Evolutionary conservation across 2,888 invertebrate species (phyloP).

Genomic region (Caenorhabditis sp.): DNA sequence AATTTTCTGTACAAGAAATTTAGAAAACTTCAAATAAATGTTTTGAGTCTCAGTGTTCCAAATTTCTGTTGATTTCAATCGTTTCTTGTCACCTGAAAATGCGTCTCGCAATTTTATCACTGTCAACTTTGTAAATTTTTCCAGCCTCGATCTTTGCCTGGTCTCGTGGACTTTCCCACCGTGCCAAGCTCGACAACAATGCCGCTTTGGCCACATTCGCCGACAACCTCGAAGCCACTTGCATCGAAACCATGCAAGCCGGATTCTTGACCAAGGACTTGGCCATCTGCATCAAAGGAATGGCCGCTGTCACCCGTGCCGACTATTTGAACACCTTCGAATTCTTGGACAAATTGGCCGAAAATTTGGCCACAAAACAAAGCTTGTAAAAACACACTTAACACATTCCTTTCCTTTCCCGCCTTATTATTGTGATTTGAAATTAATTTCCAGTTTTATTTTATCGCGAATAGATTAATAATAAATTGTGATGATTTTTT

Average conservation of each 20-base stretch:
- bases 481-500: constrained; percentile 6
- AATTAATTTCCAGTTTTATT: constrained; percentile 3
- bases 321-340: constrained; percentile 97
- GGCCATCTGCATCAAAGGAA: constrained; percentile 95
- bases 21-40: no score
- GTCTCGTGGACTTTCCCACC: constrained; percentile 90
- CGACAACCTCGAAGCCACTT: constrained; percentile 81
- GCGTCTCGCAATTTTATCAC: no score
- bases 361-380: constrained; percentile 78
- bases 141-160: constrained; percentile 94
- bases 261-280: constrained; percentile 98
- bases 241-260: constrained; percentile 91
- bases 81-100: no score
- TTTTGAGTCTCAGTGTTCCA: no score
- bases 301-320: constrained; percentile 77
- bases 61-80: no score
- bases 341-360: constrained; percentile 92
- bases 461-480: constrained; percentile 2
- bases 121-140: constrained; percentile 48
- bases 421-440: constrained; percentile 7
- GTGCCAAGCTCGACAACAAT: constrained; percentile 92
- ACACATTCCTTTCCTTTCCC: not conserved
- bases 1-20: no score
- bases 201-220: constrained; percentile 79
- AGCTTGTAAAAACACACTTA: constrained; percentile 20